These are phyloP conservation scores for Phoxinus phoxinus DNA, from an alignment of 2,113 vertebrate genomes.

Conservation along the genomic window DNA sequence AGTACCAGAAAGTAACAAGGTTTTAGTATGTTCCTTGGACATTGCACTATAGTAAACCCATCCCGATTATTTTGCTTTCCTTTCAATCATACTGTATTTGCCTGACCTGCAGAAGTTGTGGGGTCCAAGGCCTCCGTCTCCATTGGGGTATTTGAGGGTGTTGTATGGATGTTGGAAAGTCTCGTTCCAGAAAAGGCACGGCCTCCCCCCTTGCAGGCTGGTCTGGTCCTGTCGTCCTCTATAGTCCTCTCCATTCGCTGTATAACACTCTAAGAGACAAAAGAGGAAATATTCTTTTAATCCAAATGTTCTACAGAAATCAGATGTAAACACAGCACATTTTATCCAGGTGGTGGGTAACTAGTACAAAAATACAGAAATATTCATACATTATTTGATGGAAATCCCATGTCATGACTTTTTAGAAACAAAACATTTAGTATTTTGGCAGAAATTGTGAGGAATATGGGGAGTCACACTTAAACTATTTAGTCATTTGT, in stretches of 20 bases:
- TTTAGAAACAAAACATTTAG: not conserved
- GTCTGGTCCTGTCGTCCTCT: slow-evolving; percentile 93
- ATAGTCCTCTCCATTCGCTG: slow-evolving; percentile 94
- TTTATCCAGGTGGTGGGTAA: not conserved
- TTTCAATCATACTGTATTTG: not conserved
- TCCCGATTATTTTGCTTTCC: not conserved
- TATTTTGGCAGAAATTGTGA: not conserved
- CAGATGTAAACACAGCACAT: not conserved
- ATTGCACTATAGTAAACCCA: not conserved
- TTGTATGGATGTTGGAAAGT: slow-evolving; percentile 97
- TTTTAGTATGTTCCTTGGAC: too few relatives aligned
- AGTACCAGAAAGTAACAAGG: too few relatives aligned
- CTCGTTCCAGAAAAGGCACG: slow-evolving; percentile 97
- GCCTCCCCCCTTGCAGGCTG: slow-evolving; percentile 84
- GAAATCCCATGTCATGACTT: not conserved
- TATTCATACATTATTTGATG: not conserved
- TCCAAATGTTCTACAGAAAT: not conserved
- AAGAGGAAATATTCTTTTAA: not conserved
- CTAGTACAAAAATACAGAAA: not conserved
- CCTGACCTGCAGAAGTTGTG: slow-evolving; percentile 97
- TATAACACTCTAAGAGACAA: slow-evolving; percentile 87
- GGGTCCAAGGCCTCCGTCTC: slow-evolving; percentile 91
- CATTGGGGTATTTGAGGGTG: slow-evolving; percentile 93
- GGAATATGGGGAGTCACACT: not conserved
- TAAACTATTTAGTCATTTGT: not conserved